These are phyloP conservation scores for Sylvilagus bachmani DNA, from an alignment of 2,113 vertebrate genomes.

Conservation along the genomic window DNA sequence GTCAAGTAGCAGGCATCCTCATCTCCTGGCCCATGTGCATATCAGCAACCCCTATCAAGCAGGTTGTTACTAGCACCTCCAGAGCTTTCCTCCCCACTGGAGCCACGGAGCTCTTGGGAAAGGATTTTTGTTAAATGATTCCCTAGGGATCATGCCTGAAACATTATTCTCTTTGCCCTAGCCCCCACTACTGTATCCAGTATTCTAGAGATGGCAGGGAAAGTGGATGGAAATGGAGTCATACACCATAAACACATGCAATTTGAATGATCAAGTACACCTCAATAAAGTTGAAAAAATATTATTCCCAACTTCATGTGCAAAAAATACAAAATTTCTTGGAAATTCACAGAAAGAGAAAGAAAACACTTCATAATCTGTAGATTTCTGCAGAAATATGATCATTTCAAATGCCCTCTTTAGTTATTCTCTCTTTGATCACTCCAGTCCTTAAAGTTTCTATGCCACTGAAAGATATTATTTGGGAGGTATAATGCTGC, in stretches of 20 bases:
- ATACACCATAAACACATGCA: background rate
- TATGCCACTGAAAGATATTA: slow-evolving; percentile 6
- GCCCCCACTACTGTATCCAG: background rate
- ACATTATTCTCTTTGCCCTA: background rate
- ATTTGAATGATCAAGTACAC: background rate
- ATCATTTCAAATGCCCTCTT: slow-evolving; percentile 2
- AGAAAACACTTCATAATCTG: background rate
- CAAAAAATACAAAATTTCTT: background rate
- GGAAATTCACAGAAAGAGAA: background rate
- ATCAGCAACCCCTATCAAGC: background rate
- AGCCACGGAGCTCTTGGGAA: background rate
- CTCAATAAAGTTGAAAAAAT: background rate
- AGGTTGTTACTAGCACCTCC: background rate
- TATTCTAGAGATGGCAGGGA: background rate
- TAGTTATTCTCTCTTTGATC: background rate
- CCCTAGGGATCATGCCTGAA: background rate
- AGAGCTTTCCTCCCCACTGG: background rate
- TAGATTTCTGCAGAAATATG: background rate
- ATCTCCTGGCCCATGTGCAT: background rate
- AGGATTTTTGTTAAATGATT: background rate
- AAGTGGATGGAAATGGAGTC: background rate
- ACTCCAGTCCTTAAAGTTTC: background rate
- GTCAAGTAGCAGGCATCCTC: background rate
- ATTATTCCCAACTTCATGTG: background rate
- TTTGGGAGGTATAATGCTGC: background rate